Conservation (phyloP, 2,113 vertebrate species). For the Pyrgilauda ruficollis region DNA sequence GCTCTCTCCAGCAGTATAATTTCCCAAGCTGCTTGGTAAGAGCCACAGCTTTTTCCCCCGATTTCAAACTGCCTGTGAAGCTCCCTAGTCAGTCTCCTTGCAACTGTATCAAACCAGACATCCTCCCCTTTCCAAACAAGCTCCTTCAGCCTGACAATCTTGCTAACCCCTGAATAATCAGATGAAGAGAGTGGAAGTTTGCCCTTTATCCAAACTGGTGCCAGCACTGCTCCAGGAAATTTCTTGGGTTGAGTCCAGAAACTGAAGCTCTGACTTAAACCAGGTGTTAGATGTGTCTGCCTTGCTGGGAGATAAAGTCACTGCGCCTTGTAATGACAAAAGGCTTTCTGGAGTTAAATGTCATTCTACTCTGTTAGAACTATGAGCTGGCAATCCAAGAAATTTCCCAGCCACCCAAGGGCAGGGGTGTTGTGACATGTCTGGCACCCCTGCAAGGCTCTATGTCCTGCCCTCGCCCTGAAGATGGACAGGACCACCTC, state of each 20-base stretch:
- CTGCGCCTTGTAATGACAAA: not conserved
- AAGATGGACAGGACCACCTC: not conserved
- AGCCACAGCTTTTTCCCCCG: not conserved
- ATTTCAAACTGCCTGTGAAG: not conserved
- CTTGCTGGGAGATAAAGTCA: not conserved
- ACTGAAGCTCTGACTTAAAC: not conserved
- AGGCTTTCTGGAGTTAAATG: not conserved
- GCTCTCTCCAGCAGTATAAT: not conserved
- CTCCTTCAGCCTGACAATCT: not conserved
- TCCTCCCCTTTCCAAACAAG: not conserved
- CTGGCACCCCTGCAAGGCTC: not conserved
- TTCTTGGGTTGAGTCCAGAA: not conserved
- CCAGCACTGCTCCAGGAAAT: not conserved
- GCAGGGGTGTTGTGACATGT: not conserved
- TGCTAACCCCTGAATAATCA: not conserved
- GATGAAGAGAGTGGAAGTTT: not conserved
- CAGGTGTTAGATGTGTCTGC: not conserved
- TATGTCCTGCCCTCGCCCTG: not conserved
- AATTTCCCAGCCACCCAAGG: not conserved
- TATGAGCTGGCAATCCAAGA: not conserved
- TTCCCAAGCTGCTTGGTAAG: not conserved
- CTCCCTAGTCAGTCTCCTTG: not conserved
- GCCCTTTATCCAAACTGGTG: not conserved
- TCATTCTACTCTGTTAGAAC: not conserved
- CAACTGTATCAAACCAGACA: not conserved